phyloP scores from a whole-genome alignment of 2,888 invertebrate species.

The Ormyrus rosae region DNA sequence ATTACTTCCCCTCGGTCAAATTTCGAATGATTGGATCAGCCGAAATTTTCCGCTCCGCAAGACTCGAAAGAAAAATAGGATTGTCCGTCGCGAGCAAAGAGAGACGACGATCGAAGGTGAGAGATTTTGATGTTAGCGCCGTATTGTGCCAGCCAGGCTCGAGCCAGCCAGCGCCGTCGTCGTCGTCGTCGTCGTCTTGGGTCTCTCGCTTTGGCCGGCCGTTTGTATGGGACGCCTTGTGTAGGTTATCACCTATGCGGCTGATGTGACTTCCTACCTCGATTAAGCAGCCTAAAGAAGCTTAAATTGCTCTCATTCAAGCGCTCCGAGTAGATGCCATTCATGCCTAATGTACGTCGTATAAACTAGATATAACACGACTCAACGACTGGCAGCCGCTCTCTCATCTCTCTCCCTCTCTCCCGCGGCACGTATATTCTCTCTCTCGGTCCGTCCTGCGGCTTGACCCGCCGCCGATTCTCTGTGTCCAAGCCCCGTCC shows the following conservation, averaged over 20 bases:
- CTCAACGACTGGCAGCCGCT: conserved; percentile 65
- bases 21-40: too few species aligned
- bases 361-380: conserved; percentile 76
- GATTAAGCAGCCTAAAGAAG: conserved; percentile 76
- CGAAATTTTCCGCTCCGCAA: too few species aligned
- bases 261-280: conserved; percentile 76
- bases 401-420: conserved; percentile 32
- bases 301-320: conserved; percentile 76
- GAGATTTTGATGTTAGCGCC: conserved; percentile 49
- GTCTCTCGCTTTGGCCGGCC: conserved; percentile 15
- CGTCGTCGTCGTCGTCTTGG: conserved; percentile 17
- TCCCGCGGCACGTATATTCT: neutral
- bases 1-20: too few species aligned
- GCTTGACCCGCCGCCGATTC: neutral
- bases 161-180: neutral
- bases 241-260: conserved; percentile 70
- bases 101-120: neutral
- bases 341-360: conserved; percentile 74
- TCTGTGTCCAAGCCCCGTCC: neutral
- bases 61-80: too few species aligned
- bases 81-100: too few species aligned
- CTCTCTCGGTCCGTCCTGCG: conserved; percentile 8
- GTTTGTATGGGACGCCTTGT: conserved; percentile 62
- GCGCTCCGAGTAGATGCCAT: conserved; percentile 75
- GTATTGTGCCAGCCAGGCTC: conserved; percentile 33